phyloP scores from a whole-genome alignment of 2,113 vertebrate species.

The Pygoscelis adeliae region DNA sequence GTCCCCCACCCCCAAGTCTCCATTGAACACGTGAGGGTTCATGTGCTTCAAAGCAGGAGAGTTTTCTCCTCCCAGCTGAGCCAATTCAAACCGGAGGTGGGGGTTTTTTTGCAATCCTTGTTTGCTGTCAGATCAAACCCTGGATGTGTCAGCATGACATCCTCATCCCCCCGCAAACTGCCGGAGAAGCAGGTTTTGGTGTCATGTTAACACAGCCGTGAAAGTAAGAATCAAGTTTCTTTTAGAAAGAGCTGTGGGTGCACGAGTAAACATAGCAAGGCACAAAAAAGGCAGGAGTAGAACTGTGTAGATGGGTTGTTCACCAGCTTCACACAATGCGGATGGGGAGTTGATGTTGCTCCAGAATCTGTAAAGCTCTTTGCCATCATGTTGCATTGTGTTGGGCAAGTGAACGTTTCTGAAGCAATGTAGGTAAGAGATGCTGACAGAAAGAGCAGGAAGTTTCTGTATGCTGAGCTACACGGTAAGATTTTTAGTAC shows the following conservation, averaged over 20 bases:
- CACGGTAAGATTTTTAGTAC: rapidly evolving
- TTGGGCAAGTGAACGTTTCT: neutral
- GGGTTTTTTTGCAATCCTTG: neutral
- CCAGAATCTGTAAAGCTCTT: neutral
- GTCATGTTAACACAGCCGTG: conserved; percentile 7
- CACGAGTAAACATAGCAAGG: neutral
- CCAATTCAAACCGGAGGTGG: neutral
- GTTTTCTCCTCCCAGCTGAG: neutral
- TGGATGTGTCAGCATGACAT: conserved; percentile 40
- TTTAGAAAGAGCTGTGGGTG: neutral
- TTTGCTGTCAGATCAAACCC: conserved; percentile 50
- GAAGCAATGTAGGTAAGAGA: neutral
- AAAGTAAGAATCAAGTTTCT: conserved; percentile 28
- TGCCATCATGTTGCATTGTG: neutral
- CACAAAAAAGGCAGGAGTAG: neutral
- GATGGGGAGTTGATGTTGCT: neutral
- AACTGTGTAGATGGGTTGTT: neutral
- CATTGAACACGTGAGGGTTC: neutral
- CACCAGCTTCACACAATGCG: neutral
- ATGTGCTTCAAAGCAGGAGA: neutral
- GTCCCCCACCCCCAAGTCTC: neutral
- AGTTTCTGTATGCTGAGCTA: neutral
- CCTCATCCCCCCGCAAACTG: neutral
- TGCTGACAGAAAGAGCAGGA: neutral
- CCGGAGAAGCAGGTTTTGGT: neutral